phyloP scores from a whole-genome alignment of 2,888 invertebrate species.

The Drosophila robusta region DNA sequence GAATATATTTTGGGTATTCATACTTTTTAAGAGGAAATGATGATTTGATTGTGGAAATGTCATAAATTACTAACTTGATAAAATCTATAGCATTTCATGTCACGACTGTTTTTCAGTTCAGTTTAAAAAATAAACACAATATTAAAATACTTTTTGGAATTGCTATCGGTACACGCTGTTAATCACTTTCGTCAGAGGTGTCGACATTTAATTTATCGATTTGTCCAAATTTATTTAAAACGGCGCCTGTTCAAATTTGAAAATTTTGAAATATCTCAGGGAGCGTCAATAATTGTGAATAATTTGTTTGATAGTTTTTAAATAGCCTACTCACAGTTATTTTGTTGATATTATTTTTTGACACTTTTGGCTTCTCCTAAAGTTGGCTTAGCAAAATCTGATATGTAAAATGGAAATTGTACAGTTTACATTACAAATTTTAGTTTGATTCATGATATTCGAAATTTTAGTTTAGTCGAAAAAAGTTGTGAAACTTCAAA shows the following conservation, averaged over 20 bases:
- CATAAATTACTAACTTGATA: conserved; percentile 3
- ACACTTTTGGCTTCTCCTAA: no score
- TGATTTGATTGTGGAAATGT: not conserved
- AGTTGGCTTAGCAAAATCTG: conserved; percentile 32
- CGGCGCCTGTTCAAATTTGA: no score
- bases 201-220: no score
- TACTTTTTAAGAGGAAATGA: conserved; percentile 9
- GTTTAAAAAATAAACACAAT: no score
- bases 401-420: not conserved
- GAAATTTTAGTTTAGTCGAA: conserved; percentile 38
- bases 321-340: not conserved
- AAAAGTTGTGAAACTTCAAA: conserved; percentile 25
- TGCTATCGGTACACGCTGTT: no score
- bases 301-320: no score
- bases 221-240: no score
- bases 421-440: conserved; percentile 12
- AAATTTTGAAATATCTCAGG: no score
- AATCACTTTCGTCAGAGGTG: no score
- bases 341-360: not conserved
- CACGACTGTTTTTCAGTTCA: no score
- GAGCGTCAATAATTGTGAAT: no score
- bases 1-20: conserved; percentile 38
- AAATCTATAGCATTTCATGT: not conserved
- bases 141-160: no score
- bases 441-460: conserved; percentile 25